Evolutionary conservation across 2,888 invertebrate genomes (phyloP).

Genomic region (Epinotia brunnichana): DNA sequence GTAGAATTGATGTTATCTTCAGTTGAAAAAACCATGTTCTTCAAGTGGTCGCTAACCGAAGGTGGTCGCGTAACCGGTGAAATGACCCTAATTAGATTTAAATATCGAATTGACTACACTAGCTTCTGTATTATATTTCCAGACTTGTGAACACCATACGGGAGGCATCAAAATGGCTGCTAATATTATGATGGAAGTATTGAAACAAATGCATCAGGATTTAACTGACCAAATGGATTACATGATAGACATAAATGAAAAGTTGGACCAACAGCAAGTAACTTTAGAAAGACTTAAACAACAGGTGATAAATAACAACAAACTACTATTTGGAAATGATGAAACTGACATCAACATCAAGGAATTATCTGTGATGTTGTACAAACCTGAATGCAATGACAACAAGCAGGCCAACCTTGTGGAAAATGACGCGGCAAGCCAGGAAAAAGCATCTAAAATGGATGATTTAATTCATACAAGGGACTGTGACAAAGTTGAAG

Average conservation of each 20-base stretch:
- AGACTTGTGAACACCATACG: not conserved
- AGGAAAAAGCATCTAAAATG: not conserved
- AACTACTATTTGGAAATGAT: conserved; percentile 12
- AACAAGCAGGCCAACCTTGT: not conserved
- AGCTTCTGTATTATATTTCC: not conserved
- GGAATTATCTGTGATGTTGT: not conserved
- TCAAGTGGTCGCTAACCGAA: no score
- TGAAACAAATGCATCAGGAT: conserved; percentile 13
- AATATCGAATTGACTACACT: no score
- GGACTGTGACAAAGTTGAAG: not conserved
- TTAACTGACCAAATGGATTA: conserved; percentile 10
- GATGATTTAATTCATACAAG: not conserved
- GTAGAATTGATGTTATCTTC: no score
- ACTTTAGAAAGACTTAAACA: conserved; percentile 11
- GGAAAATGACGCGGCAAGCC: not conserved
- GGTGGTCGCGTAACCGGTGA: no score
- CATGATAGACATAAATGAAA: conserved; percentile 8
- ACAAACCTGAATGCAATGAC: conserved; percentile 5
- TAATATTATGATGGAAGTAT: conserved; percentile 13
- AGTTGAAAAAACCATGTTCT: no score
- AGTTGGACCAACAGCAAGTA: conserved; percentile 8
- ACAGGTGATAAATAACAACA: not conserved
- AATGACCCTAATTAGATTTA: not conserved
- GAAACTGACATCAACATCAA: not conserved
- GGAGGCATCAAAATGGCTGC: conserved; percentile 2